These are phyloP conservation scores for Lepidocyrtinus sp. DNA, from an alignment of 2,888 invertebrate genomes.

Conservation along the genomic window DNA sequence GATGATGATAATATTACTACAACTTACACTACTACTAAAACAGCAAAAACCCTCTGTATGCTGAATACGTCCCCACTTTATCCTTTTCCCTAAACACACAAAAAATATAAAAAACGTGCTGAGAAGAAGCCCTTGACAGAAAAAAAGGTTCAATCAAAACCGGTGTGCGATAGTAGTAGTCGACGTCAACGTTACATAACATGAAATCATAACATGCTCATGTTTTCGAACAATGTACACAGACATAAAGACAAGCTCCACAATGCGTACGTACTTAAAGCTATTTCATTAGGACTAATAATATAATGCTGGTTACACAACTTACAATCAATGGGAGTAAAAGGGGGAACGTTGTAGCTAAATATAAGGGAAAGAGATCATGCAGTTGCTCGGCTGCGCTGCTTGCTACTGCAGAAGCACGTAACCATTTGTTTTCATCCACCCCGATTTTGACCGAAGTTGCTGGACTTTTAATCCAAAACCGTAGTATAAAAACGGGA, in stretches of 20 bases:
- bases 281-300: conserved; percentile 9
- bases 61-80: conserved; percentile 2
- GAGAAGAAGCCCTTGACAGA: conserved; percentile 47
- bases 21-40: conserved; percentile 31
- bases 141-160: conserved; percentile 55
- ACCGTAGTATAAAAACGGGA: conserved; percentile 3
- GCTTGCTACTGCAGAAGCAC: conserved; percentile 1
- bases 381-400: background rate
- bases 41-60: conserved; percentile 3
- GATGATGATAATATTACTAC: conserved; percentile 52
- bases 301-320: conserved; percentile 13
- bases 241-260: background rate
- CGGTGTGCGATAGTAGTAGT: conserved; percentile 22
- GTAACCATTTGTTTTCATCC: conserved; percentile 7
- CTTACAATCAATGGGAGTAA: conserved; percentile 5
- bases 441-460: conserved; percentile 11
- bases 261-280: conserved; percentile 10
- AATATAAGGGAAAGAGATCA: background rate
- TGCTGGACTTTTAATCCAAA: conserved; percentile 8
- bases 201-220: conserved; percentile 21
- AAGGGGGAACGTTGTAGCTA: conserved; percentile 1
- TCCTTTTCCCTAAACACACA: conserved; percentile 23
- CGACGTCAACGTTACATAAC: conserved; percentile 6
- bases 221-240: background rate
- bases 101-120: background rate